These are phyloP conservation scores for Trissolcus basalis DNA, from an alignment of 1,140 invertebrate species.

Conservation along the genomic window DNA sequence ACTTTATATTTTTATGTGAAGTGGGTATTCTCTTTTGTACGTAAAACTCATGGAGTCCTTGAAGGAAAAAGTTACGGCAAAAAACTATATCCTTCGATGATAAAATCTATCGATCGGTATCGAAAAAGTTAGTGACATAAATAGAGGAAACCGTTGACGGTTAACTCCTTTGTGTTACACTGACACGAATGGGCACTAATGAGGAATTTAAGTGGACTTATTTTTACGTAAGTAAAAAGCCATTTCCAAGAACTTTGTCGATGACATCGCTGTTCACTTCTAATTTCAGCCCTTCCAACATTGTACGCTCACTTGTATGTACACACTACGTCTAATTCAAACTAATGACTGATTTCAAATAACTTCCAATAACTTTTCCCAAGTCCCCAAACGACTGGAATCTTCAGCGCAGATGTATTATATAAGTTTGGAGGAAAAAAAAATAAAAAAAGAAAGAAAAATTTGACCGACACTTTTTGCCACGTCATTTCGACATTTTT, in stretches of 20 bases:
- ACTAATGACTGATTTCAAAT: no score
- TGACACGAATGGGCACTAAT: constrained; percentile 44
- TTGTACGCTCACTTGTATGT: no score
- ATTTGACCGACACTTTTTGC: no score
- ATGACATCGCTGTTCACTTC: constrained; percentile 4
- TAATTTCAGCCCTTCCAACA: background rate
- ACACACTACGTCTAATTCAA: no score
- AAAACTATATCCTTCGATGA: constrained; percentile 29
- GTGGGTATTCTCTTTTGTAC: background rate
- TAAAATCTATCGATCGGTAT: constrained; percentile 48
- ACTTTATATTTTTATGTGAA: constrained; percentile 1
- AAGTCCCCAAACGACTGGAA: no score
- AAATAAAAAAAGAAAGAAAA: no score
- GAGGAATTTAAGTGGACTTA: constrained; percentile 33
- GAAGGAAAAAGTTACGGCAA: constrained; percentile 16
- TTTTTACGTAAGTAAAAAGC: constrained; percentile 19
- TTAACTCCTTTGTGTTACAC: constrained; percentile 36
- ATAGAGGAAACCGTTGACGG: constrained; percentile 46
- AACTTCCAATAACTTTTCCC: no score
- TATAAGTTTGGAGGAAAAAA: no score
- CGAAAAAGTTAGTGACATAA: constrained; percentile 50
- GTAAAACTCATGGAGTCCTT: background rate
- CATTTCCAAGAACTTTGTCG: constrained; percentile 16
- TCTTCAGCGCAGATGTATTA: no score
- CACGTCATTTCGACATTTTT: no score